These are phyloP conservation scores for Danio kyathit DNA, from an alignment of 2,797 vertebrate genomes.

Conservation along the genomic window DNA sequence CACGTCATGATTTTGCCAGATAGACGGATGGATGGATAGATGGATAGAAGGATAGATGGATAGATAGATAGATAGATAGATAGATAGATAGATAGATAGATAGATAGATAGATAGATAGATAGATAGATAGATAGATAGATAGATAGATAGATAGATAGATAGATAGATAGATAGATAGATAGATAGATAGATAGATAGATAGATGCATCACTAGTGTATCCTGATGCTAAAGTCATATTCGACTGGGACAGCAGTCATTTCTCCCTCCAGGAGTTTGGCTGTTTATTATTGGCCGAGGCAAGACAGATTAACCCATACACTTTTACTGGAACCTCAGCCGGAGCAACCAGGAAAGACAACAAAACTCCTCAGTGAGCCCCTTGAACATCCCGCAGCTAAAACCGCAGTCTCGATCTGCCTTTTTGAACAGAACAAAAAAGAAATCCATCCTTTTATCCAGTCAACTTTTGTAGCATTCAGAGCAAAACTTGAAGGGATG, in stretches of 20 bases:
- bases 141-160: too few relatives aligned
- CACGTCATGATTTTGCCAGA: too few relatives aligned
- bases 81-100: too few relatives aligned
- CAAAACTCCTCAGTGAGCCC: constrained; percentile 65
- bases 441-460: constrained; percentile 72
- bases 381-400: constrained; percentile 77
- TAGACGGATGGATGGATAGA: too few relatives aligned
- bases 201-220: not conserved
- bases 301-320: constrained; percentile 31
- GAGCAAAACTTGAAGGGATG: constrained; percentile 63
- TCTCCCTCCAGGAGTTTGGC: constrained; percentile 55
- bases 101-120: too few relatives aligned
- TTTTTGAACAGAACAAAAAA: constrained; percentile 67
- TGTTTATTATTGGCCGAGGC: constrained; percentile 56
- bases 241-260: constrained; percentile 60
- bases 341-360: constrained; percentile 38
- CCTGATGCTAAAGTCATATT: constrained; percentile 60
- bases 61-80: too few relatives aligned
- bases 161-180: too few relatives aligned
- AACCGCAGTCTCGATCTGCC: constrained; percentile 66
- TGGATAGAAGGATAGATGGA: too few relatives aligned
- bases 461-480: constrained; percentile 71
- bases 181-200: too few relatives aligned
- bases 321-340: constrained; percentile 44
- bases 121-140: too few relatives aligned